These are phyloP conservation scores for Enoplosus armatus DNA, from an alignment of 2,797 vertebrate species.

Conservation along the genomic window DNA sequence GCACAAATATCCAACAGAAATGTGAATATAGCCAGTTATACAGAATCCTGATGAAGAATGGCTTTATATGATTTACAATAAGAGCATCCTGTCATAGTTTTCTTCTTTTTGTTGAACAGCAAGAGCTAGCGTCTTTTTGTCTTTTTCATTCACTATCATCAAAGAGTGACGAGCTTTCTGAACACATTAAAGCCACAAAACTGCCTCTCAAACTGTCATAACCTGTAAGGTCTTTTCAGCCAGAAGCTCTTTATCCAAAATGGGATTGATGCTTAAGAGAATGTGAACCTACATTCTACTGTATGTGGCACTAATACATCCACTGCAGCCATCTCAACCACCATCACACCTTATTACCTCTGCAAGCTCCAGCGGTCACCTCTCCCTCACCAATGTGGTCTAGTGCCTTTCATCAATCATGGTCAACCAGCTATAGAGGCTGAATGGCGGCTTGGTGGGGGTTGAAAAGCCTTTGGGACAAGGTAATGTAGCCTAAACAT, in stretches of 20 bases:
- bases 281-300: conserved; percentile 51
- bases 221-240: conserved; percentile 8
- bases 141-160: background rate
- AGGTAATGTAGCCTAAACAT: conserved; percentile 36
- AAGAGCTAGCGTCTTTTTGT: too few species aligned
- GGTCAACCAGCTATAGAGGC: conserved; percentile 67
- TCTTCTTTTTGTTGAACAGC: too few species aligned
- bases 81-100: too few species aligned
- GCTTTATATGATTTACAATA: background rate
- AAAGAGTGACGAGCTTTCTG: conserved; percentile 5
- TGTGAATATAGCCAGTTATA: background rate
- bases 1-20: background rate
- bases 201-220: conserved; percentile 9
- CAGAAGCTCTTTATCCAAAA: conserved; percentile 30
- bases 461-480: conserved; percentile 33
- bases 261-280: conserved; percentile 56
- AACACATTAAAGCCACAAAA: conserved; percentile 22
- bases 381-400: conserved; percentile 56
- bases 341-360: conserved; percentile 73
- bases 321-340: conserved; percentile 59
- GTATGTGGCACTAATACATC: conserved; percentile 60
- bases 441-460: conserved; percentile 30
- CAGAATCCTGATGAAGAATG: background rate
- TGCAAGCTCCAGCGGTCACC: conserved; percentile 66
- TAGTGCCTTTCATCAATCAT: conserved; percentile 76